Evolutionary conservation across 2,888 invertebrate genomes (phyloP), one percentile per base, ranked within the genome.

Genomic region (Phengaris arion): DNA sequence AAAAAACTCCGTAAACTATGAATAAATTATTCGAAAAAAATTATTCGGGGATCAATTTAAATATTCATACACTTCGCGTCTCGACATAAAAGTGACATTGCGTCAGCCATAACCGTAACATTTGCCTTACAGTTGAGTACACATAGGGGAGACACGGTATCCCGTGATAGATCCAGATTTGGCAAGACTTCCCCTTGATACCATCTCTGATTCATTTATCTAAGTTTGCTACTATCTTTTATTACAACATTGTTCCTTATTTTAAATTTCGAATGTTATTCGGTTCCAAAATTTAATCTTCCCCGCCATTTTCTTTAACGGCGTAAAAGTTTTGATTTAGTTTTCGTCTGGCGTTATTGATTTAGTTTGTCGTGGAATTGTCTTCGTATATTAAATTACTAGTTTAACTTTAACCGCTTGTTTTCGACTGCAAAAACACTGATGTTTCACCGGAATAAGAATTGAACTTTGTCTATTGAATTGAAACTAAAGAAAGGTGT

Each of bases 101-200:
- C 86, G 85, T 87, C 76, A 79, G 85, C 85, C 86, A 87, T 86
- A 88, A 88, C 86, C 85, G 83, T 81, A 82, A 84, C 82, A 82
- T 82, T 84, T 84, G 83, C 84, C 86, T 85, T 83, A 75, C 64
- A 70, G 76, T 76, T 76, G 76, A 2, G 35, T 77, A 79, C 76
- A 77, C 77, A 78, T 79, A 76, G 81, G 82, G 81, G 79, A 85
- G 35, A 64, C 13, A 64, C 9, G 35, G 64, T 6, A 5, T 35
- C 64, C 22, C 22, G 22, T 22, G 1, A 22, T 22, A 22, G 22
- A 22, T 64, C 12, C 64, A 45, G 64, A 81, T 81, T 80, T 81
- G 83, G 77, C 76, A 76, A 77, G 76, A 77, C 75, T 78, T 76
- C 74, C 77, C 75, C 55, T 59, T 73, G 78, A 79, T 79, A 79